Percentiles rank a stretch among this genome's conserved stretches.
phyloP scores from a whole-genome alignment of 2,888 invertebrate genomes.

The Ennomos quercinarius region DNA sequence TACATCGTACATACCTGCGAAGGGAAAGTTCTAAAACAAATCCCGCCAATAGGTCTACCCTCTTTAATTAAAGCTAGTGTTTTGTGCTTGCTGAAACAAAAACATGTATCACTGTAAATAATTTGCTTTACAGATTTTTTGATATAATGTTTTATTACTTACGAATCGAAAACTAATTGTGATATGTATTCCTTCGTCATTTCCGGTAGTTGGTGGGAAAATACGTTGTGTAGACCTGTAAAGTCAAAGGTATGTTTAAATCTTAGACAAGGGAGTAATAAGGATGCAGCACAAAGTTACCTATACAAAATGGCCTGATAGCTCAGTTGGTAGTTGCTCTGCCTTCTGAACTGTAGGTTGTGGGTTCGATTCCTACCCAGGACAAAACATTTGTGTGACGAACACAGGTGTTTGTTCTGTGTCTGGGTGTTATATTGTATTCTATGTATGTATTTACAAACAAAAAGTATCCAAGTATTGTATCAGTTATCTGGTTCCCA shows the following conservation, averaged over 20 bases:
- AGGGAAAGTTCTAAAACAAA: slow-evolving; percentile 98
- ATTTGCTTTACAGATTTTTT: neutral
- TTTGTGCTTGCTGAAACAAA: slow-evolving; percentile 92
- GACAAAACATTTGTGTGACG: too few relatives aligned
- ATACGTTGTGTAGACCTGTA: slow-evolving; percentile 94
- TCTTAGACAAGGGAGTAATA: too few relatives aligned
- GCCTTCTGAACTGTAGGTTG: too few relatives aligned
- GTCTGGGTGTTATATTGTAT: too few relatives aligned
- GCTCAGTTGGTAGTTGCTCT: too few relatives aligned
- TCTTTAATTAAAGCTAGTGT: slow-evolving; percentile 96
- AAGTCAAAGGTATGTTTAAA: slow-evolving; percentile 24
- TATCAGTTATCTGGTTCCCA: too few relatives aligned
- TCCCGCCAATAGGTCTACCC: slow-evolving; percentile 97
- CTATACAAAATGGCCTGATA: too few relatives aligned
- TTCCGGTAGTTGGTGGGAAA: slow-evolving; percentile 97
- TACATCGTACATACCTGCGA: slow-evolving; percentile 83
- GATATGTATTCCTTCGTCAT: slow-evolving; percentile 99
- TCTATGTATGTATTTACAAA: too few relatives aligned
- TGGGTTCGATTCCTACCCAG: too few relatives aligned
- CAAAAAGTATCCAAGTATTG: too few relatives aligned
- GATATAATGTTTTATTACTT: slow-evolving; percentile 64
- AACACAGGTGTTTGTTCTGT: too few relatives aligned
- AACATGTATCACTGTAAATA: neutral
- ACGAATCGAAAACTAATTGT: slow-evolving; percentile 97
- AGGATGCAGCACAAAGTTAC: too few relatives aligned